Percentiles rank a stretch among this genome's conserved stretches.
These are phyloP conservation scores for Talpa occidentalis DNA, from an alignment of 2,113 vertebrate genomes.

Conservation along the genomic window DNA sequence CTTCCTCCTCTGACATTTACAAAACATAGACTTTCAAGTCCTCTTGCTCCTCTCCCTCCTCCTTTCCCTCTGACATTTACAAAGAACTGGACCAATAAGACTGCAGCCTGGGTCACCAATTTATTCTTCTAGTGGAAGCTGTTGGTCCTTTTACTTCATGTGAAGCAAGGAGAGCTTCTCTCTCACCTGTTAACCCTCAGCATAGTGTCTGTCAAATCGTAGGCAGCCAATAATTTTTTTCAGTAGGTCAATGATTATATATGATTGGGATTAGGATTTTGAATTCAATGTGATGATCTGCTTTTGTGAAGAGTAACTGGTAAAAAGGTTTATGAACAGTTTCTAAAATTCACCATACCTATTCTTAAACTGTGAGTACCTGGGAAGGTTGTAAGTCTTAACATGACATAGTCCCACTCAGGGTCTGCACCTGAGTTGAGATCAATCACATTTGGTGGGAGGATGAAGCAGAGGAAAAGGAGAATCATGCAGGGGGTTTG, in stretches of 20 bases:
- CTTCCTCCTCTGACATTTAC: background rate
- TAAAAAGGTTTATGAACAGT: constrained; percentile 10
- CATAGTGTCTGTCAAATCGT: too few relatives aligned
- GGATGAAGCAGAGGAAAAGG: constrained; percentile 1
- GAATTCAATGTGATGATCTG: background rate
- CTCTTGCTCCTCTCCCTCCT: background rate
- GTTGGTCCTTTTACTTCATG: background rate
- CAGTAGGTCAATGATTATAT: background rate
- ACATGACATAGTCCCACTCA: background rate
- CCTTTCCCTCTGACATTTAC: background rate
- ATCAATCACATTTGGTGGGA: background rate
- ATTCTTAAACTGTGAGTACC: background rate
- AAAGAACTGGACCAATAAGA: background rate
- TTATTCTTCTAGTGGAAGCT: background rate
- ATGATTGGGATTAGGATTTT: background rate
- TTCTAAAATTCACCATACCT: background rate
- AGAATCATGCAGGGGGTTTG: background rate
- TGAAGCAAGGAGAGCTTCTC: background rate
- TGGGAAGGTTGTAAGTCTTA: background rate
- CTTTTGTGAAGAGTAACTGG: constrained; percentile 6
- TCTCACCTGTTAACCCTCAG: background rate
- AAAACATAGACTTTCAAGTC: background rate
- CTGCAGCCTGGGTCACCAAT: background rate
- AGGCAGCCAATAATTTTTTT: background rate
- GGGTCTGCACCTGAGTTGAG: background rate